Conservation (phyloP, 35 echinoderm and acorn worm species). For the Patiria miniata region DNA sequence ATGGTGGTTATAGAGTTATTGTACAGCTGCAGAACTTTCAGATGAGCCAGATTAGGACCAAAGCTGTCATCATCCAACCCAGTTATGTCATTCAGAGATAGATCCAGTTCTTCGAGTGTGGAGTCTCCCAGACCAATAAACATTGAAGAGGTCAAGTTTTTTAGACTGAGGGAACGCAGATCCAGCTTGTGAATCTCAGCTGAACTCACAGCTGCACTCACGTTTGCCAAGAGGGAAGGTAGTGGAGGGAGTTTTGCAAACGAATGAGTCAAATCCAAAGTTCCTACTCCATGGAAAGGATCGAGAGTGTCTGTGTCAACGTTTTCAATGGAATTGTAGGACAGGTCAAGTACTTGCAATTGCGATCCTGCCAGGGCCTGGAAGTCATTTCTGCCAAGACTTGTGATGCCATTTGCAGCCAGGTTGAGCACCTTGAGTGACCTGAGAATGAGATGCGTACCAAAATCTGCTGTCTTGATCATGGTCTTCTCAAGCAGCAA, state of each 20-base stretch:
- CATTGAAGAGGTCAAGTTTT: not conserved
- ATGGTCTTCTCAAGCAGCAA: constrained; percentile 19
- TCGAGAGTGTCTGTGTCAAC: constrained; percentile 54
- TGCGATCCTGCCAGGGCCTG: constrained; percentile 4
- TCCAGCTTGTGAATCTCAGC: constrained; percentile 32
- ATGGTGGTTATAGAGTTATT: constrained; percentile 56
- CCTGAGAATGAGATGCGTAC: not conserved
- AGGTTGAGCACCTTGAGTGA: constrained; percentile 52
- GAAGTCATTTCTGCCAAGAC: constrained; percentile 49
- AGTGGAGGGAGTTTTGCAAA: not conserved
- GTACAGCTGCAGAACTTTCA: constrained; percentile 51
- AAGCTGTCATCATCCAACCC: constrained; percentile 24
- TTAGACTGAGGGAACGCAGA: constrained; percentile 31
- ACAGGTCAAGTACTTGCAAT: constrained; percentile 58
- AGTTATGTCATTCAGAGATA: constrained; percentile 74
- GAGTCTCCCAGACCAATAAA: constrained; percentile 47
- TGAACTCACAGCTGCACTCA: constrained; percentile 41
- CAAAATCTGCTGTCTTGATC: constrained; percentile 44
- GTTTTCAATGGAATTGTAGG: constrained; percentile 20
- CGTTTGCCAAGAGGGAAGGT: constrained; percentile 21
- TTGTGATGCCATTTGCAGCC: constrained; percentile 39
- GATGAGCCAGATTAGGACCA: constrained; percentile 6
- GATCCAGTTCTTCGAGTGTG: constrained; percentile 52
- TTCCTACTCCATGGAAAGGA: constrained; percentile 24
- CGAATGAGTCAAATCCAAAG: constrained; percentile 38